A percentile compares a stretch with the other conserved stretches of the same genome.
These are phyloP conservation scores for Pithys albifrons DNA, from an alignment of 2,113 vertebrate species.

Conservation along the genomic window DNA sequence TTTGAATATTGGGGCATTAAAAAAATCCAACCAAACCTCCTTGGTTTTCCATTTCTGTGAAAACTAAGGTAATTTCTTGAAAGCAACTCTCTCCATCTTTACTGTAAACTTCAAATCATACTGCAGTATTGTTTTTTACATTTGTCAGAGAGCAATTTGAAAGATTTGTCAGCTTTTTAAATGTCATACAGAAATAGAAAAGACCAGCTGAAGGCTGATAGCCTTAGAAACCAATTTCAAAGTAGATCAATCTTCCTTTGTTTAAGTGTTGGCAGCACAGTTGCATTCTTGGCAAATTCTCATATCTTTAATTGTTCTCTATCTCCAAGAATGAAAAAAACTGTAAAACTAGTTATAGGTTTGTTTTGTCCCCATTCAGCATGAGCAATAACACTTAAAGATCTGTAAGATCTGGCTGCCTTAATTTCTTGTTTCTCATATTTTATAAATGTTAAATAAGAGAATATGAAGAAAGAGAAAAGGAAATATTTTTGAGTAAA, in stretches of 20 bases:
- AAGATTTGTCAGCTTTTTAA: neutral
- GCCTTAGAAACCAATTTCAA: neutral
- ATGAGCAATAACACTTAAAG: neutral
- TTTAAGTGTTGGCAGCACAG: neutral
- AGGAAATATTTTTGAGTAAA: neutral
- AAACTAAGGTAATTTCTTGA: neutral
- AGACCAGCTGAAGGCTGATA: neutral
- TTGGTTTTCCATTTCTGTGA: neutral
- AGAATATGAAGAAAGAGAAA: neutral
- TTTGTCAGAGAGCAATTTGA: neutral
- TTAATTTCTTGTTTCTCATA: neutral
- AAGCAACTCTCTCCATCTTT: neutral
- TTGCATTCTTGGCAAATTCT: neutral
- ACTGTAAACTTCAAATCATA: neutral
- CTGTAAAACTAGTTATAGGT: neutral
- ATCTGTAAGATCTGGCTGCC: neutral
- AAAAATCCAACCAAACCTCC: neutral
- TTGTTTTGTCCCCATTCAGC: neutral
- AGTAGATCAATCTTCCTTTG: neutral
- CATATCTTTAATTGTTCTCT: neutral
- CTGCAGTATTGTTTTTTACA: neutral
- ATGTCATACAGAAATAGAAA: accelerated
- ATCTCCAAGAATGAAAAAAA: neutral
- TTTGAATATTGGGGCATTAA: neutral
- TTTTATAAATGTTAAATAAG: neutral